Base-by-base conservation (phyloP, 2,113 vertebrate genomes). In the Taurulus bubalis region DNA sequence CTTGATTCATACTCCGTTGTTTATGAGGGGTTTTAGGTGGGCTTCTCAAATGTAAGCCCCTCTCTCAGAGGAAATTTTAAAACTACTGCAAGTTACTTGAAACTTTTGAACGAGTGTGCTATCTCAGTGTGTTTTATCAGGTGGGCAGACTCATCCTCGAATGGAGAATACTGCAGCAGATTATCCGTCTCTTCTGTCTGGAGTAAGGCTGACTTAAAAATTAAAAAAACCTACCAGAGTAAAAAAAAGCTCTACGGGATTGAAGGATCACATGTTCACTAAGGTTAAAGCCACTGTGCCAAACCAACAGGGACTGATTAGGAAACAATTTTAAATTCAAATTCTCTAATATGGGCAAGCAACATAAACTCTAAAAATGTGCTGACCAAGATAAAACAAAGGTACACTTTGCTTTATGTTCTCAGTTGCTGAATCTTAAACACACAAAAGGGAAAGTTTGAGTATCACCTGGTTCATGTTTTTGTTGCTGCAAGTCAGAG, bases 111-210 rank as follows among this genome's bases (percentile, higher is more conserved):
- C 28, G 56, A 89, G 76, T 56, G n/a, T 62, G 49, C 84, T 89
- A 89, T 90, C 88, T 79, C 11, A 58, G 59, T 56, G 34, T 51
- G 59, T 68, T 74, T 90, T 85, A 91, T 93, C 89, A 87, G 87
- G 83, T 82, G 77, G 58, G 62, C 59, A 74, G 68, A 55, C 82
- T 88, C 77, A 87, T 86, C 80, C 65, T 82, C 9, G 70, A 67
- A 71, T 82, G 70, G 83, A 81, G 88, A 86, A 80, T 58, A 85
- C 60, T 6, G 45, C 58, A 55, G 67, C 26, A 88, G 87, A 91
- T 94, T 90, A 91, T 79, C 75, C 83, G 22, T 80, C 77, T 75
- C 51, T 36, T 84, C 75, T 68, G 76, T 75, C 77, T 72, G 16
- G 58, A 85, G 40, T 73, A 59, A 80, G 77, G 36, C 72, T 86